Evolutionary conservation across 2,797 vertebrate species (phyloP), one percentile per base, ranked within the genome.

Genomic region (Heliangelus exortis): DNA sequence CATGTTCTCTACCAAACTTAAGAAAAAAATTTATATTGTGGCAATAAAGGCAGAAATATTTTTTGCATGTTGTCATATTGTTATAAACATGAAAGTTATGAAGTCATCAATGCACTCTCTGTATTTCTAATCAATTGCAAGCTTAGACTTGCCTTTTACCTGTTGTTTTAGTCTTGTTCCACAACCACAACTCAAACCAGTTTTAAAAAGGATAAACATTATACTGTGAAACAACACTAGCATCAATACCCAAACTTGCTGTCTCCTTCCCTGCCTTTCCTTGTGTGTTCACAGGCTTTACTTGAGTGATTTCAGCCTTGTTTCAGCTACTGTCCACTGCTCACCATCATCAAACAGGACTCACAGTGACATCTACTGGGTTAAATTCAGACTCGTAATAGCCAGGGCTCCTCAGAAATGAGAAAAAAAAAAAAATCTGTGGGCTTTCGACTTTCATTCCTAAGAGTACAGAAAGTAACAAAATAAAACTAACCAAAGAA

Each of bases 351-450:
- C 87, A 66, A 84, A 96, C 58, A 97, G 93, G 95, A 87, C 96
- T 87, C 93, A 94, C 85, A 95, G 96, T 93, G 97, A 97, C 98
- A 97, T 96, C 98, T 98, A 68, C 97, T 98, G 97, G 97, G 97
- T 84, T 43, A 92, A 94, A 45, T 33, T 66, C 33, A 89, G 26
- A 83, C 47, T 92, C 57, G 83, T 96, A 71, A 74, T 47, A 34
- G 61, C 75, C 76, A 65, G 43, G 31, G 86, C 89, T 72, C 43
- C 68, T 89, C 54, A 41, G 31, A 94, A 75, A 95, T 1, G 12
- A 77, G 71, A 34, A 66, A n/a, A 71, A 74, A 55, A 33, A 54
- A 33, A 31, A 31, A 29, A 9, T 7, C 28, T 21, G 8, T 20
- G 69, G 31, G 79, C 7, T 80, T 89, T 58, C 57, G 41, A 53